phyloP scores from a whole-genome alignment of 2,797 vertebrate species.

The Crax fasciolata region DNA sequence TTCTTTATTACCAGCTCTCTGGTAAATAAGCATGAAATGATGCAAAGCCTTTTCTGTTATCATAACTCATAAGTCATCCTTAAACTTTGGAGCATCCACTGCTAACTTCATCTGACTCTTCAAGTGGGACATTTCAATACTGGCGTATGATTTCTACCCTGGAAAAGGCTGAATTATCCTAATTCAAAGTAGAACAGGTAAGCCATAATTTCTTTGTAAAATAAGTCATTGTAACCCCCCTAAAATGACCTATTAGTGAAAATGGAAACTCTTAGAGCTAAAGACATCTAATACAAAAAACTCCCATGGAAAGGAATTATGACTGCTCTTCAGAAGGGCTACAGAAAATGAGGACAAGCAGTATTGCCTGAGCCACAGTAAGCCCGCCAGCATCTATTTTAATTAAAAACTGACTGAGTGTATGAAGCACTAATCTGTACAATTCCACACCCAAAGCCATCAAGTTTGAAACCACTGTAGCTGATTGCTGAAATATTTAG shows the following conservation, averaged over 20 bases:
- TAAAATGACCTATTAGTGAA: neutral
- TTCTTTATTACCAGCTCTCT: neutral
- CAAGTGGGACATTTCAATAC: neutral
- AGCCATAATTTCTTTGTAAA: neutral
- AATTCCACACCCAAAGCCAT: neutral
- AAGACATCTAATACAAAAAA: neutral
- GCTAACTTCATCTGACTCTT: neutral
- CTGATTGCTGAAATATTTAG: slow-evolving; percentile 38
- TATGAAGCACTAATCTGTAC: neutral
- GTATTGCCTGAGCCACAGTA: neutral
- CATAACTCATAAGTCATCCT: neutral
- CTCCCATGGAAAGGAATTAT: neutral
- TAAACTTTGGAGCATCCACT: neutral
- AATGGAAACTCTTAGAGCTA: neutral
- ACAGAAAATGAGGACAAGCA: neutral
- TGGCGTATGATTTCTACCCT: neutral
- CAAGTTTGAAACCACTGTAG: neutral
- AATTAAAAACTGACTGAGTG: slow-evolving; percentile 13
- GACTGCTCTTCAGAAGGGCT: neutral
- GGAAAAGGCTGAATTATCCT: neutral
- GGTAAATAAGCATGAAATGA: slow-evolving; percentile 28
- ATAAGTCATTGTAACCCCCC: neutral
- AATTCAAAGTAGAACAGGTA: neutral
- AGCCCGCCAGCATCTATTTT: neutral
- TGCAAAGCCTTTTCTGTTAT: neutral